Conservation (phyloP, 2,888 invertebrate genomes). For the Hyalella azteca region DNA sequence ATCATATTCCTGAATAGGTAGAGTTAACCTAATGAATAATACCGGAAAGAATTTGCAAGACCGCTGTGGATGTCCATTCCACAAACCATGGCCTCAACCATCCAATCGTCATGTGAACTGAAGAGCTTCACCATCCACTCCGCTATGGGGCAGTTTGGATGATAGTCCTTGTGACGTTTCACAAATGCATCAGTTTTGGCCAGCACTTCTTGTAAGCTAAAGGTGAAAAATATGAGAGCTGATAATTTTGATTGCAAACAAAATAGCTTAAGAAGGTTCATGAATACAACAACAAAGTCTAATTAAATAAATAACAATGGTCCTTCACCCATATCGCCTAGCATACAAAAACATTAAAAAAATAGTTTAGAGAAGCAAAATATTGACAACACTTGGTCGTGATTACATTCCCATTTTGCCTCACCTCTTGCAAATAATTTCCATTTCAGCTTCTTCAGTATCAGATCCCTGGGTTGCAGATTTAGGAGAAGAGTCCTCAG, state of each 20-base stretch:
- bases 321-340: too few relatives aligned
- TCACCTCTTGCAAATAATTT: constrained; percentile 80
- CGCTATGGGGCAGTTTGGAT: constrained; percentile 85
- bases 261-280: too few relatives aligned
- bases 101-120: constrained; percentile 87
- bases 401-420: background rate
- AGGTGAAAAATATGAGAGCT: background rate
- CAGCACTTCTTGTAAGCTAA: constrained; percentile 78
- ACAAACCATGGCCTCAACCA: constrained; percentile 91
- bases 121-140: constrained; percentile 87
- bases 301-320: too few relatives aligned
- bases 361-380: background rate
- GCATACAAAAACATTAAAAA: too few relatives aligned
- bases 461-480: constrained; percentile 72
- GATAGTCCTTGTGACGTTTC: constrained; percentile 79
- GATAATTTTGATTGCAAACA: too few relatives aligned
- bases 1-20: too few relatives aligned
- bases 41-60: constrained; percentile 68
- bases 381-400: background rate
- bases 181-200: constrained; percentile 82
- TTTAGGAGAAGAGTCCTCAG: constrained; percentile 67
- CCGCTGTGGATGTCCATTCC: constrained; percentile 86
- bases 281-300: too few relatives aligned
- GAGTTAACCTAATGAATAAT: too few relatives aligned
- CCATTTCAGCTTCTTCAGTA: constrained; percentile 82